Percentiles rank a stretch among this genome's conserved stretches.
Evolutionary conservation across 2,797 vertebrate genomes (phyloP).

Genomic region (Clarias laeviceps): DNA sequence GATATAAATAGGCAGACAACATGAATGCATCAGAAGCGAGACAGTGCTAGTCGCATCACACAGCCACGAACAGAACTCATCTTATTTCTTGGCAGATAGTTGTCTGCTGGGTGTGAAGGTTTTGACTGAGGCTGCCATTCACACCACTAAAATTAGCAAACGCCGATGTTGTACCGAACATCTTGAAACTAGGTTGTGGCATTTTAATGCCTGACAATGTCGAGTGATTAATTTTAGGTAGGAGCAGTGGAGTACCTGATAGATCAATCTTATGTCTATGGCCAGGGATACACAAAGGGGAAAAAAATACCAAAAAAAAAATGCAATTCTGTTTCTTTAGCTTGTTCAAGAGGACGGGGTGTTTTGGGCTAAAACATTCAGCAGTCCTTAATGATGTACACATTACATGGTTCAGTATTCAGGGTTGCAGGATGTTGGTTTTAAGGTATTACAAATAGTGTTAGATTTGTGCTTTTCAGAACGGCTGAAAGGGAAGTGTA

Average conservation of each 20-base stretch:
- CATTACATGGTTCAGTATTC: constrained; percentile 35
- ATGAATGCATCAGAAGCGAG: constrained; percentile 42
- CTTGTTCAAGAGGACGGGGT: neutral
- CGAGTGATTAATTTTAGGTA: neutral
- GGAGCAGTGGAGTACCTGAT: constrained; percentile 1
- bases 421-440: constrained; percentile 38
- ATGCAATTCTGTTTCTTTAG: constrained; percentile 20
- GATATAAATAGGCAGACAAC: constrained; percentile 35
- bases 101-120: neutral
- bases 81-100: constrained; percentile 47
- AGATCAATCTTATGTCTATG: constrained; percentile 15
- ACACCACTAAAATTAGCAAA: neutral
- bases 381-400: constrained; percentile 17
- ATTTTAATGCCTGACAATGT: neutral
- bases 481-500: constrained; percentile 24
- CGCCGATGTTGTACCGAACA: neutral
- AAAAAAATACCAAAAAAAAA: constrained; percentile 15
- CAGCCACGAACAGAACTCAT: constrained; percentile 30
- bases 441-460: constrained; percentile 37
- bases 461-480: constrained; percentile 40
- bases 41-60: constrained; percentile 34
- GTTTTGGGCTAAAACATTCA: constrained; percentile 31
- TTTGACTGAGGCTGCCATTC: neutral
- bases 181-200: neutral
- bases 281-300: neutral